Evolutionary conservation across 2,113 vertebrate species (phyloP).

Genomic region (Hystrix cristata): DNA sequence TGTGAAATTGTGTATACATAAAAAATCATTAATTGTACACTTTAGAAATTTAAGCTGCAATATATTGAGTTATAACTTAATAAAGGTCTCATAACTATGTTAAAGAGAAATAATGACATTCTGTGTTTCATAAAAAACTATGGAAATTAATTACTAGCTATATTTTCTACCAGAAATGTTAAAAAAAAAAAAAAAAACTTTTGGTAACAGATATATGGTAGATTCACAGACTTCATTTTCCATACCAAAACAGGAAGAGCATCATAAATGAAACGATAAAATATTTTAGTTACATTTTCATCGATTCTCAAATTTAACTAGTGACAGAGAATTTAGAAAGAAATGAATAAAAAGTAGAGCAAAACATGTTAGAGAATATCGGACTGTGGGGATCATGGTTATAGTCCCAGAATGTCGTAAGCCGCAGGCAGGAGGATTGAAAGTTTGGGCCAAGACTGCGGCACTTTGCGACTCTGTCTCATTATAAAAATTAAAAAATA

Average conservation of each 20-base stretch:
- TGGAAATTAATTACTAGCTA: not conserved
- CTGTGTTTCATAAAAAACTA: not conserved
- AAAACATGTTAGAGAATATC: not conserved
- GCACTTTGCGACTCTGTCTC: not conserved
- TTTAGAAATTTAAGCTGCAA: not conserved
- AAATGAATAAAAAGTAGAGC: not conserved
- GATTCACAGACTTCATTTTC: not conserved
- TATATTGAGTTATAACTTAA: not conserved
- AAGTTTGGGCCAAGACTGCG: not conserved
- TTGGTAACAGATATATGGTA: not conserved
- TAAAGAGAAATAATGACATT: not conserved
- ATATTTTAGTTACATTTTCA: not conserved
- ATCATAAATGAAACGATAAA: not conserved
- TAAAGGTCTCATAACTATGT: not conserved
- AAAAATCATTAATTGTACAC: not conserved
- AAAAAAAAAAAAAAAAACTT: not conserved
- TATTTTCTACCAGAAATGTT: not conserved
- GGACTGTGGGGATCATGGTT: not conserved
- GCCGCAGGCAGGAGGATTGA: not conserved
- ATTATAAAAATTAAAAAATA: not conserved
- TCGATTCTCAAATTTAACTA: not conserved
- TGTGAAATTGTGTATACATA: not conserved
- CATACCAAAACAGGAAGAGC: not conserved
- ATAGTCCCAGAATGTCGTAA: not conserved
- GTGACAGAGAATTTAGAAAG: too few relatives aligned